phyloP scores from a whole-genome alignment of 2,113 vertebrate species.

The Crotalus helleri region DNA sequence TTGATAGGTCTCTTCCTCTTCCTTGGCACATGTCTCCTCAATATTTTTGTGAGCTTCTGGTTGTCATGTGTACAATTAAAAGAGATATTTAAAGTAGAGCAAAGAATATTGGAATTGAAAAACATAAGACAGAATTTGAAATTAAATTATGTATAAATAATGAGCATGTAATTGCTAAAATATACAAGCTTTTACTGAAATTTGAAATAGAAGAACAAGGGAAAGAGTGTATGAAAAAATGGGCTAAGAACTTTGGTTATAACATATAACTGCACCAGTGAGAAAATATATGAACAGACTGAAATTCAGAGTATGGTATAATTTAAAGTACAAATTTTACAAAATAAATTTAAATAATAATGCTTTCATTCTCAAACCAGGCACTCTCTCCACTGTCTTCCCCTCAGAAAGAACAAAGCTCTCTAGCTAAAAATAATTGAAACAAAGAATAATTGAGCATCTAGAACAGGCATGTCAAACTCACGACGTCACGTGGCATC shows the following conservation, averaged over 20 bases:
- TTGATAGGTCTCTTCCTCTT: background rate
- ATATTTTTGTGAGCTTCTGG: background rate
- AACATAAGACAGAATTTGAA: background rate
- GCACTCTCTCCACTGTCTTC: too few relatives aligned
- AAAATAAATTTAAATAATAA: too few relatives aligned
- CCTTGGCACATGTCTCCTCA: background rate
- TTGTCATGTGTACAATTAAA: background rate
- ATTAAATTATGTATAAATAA: background rate
- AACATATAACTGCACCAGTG: background rate
- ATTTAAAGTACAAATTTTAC: too few relatives aligned
- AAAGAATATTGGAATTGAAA: background rate
- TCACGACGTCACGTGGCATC: fast-evolving
- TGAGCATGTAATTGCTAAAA: background rate
- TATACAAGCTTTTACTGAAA: background rate
- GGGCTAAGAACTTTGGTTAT: background rate
- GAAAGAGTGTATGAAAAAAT: background rate
- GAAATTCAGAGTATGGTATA: too few relatives aligned
- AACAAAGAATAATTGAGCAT: too few relatives aligned
- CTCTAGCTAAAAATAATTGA: too few relatives aligned
- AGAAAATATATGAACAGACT: background rate
- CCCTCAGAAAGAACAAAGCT: too few relatives aligned
- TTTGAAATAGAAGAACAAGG: background rate
- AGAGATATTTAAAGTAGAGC: background rate
- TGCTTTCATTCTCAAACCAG: too few relatives aligned
- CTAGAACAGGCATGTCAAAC: too few relatives aligned